These are phyloP conservation scores for Meghimatium bilineatum DNA, from an alignment of 2,888 invertebrate species.

Conservation along the genomic window DNA sequence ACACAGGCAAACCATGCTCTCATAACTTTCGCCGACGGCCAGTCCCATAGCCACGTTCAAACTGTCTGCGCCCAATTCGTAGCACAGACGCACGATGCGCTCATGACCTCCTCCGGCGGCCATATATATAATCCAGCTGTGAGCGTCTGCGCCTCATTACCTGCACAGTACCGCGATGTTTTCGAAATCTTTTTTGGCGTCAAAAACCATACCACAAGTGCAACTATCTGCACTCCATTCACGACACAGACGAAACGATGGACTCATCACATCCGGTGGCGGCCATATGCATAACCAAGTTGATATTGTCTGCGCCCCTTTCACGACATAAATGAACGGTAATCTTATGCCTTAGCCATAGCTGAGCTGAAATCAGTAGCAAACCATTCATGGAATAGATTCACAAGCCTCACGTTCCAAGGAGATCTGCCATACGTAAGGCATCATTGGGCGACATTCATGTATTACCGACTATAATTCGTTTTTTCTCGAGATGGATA, in stretches of 20 bases:
- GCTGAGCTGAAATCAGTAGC: background rate
- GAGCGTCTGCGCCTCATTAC: background rate
- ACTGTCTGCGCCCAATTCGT: slow-evolving; percentile 10
- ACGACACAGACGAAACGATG: background rate
- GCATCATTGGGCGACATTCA: background rate
- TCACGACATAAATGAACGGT: background rate
- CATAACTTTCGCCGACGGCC: no score
- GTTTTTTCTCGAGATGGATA: background rate
- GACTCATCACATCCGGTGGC: background rate
- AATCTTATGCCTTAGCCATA: background rate
- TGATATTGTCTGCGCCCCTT: background rate
- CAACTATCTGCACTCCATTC: background rate
- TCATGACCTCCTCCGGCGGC: background rate
- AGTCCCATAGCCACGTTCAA: no score
- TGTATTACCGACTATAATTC: background rate
- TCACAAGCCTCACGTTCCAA: background rate
- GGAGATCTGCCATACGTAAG: background rate
- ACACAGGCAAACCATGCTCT: no score
- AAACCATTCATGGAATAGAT: background rate
- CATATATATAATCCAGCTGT: background rate
- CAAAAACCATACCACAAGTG: background rate
- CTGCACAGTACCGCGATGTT: background rate
- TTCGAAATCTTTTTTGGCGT: background rate
- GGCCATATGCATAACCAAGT: background rate
- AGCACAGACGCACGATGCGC: background rate